Evolutionary conservation across 2,888 invertebrate genomes (phyloP).

Genomic region (Pardosa pseudoannulata): DNA sequence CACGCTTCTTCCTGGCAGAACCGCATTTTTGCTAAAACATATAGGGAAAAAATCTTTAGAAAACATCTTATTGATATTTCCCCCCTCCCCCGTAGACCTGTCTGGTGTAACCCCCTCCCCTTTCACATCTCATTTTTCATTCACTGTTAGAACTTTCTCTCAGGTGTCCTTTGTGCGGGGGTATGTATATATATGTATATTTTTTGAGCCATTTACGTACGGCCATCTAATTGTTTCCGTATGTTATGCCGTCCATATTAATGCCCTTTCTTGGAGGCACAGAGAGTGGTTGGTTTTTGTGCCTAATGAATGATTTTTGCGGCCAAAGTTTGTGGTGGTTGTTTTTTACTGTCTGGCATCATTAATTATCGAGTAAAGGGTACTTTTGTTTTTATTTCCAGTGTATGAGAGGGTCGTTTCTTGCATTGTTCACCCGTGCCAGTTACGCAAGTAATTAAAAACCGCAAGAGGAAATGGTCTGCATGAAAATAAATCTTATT

Average conservation of each 20-base stretch:
- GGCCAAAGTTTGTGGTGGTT: neutral
- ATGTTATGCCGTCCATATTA: neutral
- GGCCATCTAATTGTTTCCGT: neutral
- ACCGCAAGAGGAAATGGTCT: neutral
- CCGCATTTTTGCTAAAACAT: no score
- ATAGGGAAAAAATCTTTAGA: no score
- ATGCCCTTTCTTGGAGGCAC: neutral
- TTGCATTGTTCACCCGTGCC: neutral
- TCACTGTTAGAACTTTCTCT: neutral
- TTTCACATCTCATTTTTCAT: neutral
- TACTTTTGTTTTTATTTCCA: neutral
- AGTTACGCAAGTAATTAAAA: constrained; percentile 1
- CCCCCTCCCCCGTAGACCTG: neutral
- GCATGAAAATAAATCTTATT: neutral
- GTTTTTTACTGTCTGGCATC: neutral
- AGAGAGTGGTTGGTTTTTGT: neutral
- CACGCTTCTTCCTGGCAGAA: no score
- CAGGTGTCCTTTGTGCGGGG: neutral
- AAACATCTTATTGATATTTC: neutral
- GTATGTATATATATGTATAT: no score
- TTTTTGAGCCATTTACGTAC: constrained; percentile 1
- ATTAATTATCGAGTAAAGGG: neutral
- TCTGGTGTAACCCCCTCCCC: neutral
- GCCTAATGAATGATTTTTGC: neutral
- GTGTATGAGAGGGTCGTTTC: neutral